These are phyloP conservation scores for Netelia virgata DNA, from an alignment of 2,888 invertebrate genomes.

Conservation along the genomic window DNA sequence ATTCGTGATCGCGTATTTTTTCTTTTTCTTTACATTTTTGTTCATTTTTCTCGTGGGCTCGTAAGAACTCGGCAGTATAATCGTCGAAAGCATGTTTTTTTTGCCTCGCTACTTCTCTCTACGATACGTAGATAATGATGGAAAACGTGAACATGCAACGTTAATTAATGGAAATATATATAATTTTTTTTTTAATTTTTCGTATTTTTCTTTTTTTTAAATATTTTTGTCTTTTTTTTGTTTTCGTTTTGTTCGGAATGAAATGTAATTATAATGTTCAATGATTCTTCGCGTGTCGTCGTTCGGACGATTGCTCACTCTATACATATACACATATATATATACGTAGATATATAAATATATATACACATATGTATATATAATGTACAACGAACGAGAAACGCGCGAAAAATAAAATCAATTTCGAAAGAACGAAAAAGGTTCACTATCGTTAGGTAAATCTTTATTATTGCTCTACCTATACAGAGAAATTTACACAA, in stretches of 20 bases:
- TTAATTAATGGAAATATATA: slow-evolving; percentile 67
- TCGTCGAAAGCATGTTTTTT: slow-evolving; percentile 64
- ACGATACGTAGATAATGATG: slow-evolving; percentile 75
- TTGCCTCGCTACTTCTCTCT: slow-evolving; percentile 68
- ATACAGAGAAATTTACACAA: slow-evolving; percentile 81
- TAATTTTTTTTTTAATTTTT: slow-evolving; percentile 55
- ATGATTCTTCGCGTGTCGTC: slow-evolving; percentile 47
- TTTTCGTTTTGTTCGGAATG: slow-evolving; percentile 41
- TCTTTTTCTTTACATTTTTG: slow-evolving; percentile 36
- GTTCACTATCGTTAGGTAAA: slow-evolving; percentile 60
- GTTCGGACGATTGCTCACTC: slow-evolving; percentile 31
- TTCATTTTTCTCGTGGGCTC: slow-evolving; percentile 50
- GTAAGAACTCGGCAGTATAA: slow-evolving; percentile 64
- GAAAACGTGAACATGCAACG: slow-evolving; percentile 72
- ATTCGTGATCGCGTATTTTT: slow-evolving; percentile 44
- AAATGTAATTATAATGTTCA: slow-evolving; percentile 50
- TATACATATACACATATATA: slow-evolving; percentile 17
- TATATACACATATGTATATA: background rate
- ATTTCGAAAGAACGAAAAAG: slow-evolving; percentile 8
- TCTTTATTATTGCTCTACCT: slow-evolving; percentile 76
- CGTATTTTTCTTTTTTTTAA: slow-evolving; percentile 51
- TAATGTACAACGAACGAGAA: slow-evolving; percentile 32
- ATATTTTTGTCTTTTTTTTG: slow-evolving; percentile 39
- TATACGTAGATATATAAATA: background rate
- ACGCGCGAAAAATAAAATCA: slow-evolving; percentile 6